Conservation (phyloP, 2,113 vertebrate species). For the Mugil cephalus region DNA sequence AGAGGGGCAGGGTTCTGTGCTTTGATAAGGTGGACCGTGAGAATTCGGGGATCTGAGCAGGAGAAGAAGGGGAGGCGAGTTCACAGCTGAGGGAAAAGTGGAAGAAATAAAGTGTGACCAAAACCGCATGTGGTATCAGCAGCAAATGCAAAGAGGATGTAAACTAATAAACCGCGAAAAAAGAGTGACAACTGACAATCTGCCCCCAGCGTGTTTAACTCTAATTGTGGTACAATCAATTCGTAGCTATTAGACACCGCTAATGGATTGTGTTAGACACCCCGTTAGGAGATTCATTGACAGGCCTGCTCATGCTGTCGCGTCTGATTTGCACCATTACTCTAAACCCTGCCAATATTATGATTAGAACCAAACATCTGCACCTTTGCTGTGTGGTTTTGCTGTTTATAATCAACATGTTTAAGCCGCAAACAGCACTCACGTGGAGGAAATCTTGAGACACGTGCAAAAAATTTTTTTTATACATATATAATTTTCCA, state of each 20-base stretch:
- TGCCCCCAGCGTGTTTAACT: not conserved
- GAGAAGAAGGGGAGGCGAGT: not conserved
- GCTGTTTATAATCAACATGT: not conserved
- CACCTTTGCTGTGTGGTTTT: not conserved
- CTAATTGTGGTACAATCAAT: slow-evolving; percentile 26
- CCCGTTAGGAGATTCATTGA: slow-evolving; percentile 14
- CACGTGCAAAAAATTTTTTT: no score
- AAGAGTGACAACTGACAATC: slow-evolving; percentile 21
- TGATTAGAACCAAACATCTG: not conserved
- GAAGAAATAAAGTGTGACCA: no score
- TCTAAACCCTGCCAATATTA: slow-evolving; percentile 10
- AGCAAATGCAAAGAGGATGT: not conserved
- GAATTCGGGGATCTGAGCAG: slow-evolving; percentile 37
- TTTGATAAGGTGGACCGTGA: slow-evolving; percentile 55
- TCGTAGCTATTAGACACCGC: slow-evolving; percentile 21
- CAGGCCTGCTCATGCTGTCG: slow-evolving; percentile 39
- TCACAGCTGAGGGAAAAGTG: not conserved
- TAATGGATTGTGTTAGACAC: slow-evolving; percentile 22
- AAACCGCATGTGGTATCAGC: not conserved
- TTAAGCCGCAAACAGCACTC: not conserved
- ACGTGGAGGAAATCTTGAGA: not conserved
- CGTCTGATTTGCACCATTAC: slow-evolving; percentile 9
- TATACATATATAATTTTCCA: no score
- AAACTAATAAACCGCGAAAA: not conserved
- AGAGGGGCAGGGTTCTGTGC: slow-evolving; percentile 34